phyloP scores from a whole-genome alignment of 2,113 vertebrate species.

The Callopanchax toddi region DNA sequence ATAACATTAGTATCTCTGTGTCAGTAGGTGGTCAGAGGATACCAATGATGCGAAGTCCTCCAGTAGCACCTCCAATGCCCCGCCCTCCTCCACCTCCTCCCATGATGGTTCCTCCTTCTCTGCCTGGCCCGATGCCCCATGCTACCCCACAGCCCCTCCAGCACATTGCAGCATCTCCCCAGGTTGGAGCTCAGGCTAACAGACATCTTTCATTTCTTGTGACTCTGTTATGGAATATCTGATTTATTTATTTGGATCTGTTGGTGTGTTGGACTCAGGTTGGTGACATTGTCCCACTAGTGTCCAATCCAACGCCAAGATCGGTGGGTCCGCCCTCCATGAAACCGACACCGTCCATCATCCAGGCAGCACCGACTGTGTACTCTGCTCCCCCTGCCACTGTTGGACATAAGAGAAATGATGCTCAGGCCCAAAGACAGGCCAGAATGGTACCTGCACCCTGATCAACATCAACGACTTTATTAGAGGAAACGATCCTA shows the following conservation, averaged over 20 bases:
- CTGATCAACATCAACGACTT: background rate
- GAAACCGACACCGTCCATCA: conserved; percentile 79
- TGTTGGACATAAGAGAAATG: conserved; percentile 61
- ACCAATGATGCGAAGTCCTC: conserved; percentile 80
- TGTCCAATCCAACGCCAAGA: conserved; percentile 50
- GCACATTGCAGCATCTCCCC: conserved; percentile 63
- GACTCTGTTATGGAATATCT: background rate
- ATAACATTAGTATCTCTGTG: background rate
- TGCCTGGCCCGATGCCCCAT: conserved; percentile 71
- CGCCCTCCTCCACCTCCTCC: conserved; percentile 87
- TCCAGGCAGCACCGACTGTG: conserved; percentile 86
- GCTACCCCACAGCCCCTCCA: conserved; percentile 49
- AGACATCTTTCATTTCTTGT: background rate
- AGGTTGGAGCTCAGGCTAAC: too few relatives aligned
- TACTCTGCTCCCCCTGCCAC: conserved; percentile 79
- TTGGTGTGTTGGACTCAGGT: conserved; percentile 51
- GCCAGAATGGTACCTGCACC: conserved; percentile 75
- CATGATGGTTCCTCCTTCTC: conserved; percentile 86
- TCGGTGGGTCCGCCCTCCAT: conserved; percentile 57
- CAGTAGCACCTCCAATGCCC: conserved; percentile 85
- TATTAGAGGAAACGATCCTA: background rate
- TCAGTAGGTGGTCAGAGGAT: conserved; percentile 74
- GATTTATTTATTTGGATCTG: background rate
- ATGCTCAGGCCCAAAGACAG: conserved; percentile 76
- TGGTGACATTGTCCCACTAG: conserved; percentile 71